Evolutionary conservation across 2,888 invertebrate species (phyloP), one percentile per base, ranked within the genome.

Genomic region (Aleiodes testaceus): DNA sequence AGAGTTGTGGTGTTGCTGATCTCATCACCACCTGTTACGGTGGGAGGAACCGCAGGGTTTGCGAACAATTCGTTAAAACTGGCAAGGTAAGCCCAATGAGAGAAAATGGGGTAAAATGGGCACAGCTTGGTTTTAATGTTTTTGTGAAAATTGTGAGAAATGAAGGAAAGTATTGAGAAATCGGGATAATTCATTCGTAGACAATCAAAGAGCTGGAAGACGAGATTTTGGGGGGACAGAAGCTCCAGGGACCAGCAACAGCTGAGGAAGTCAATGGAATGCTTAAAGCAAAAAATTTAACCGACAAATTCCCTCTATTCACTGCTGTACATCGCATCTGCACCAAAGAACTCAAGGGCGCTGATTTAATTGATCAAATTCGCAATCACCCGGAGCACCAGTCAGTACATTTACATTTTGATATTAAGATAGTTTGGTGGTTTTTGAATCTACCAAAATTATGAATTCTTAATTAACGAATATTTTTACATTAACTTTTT

Each of bases 161-260:
- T 3, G 4, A 22, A 26, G 26, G 26, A 26, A 47, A 47, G n/a
- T 18, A 14, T 18, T 50, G 18, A 26, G n/a, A n/a, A n/a, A n/a
- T n/a, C n/a, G n/a, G 3, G 26, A 26, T 26, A 1, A 26, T 26
- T 26, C 4, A 26, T 26, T 26, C 5, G 3, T 74, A 89, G 90
- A 91, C 95, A 0, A 95, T 99, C 81, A 94, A 94, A 84, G 92
- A 95, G 82, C 88, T 99, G 63, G 99, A 99, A 87, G 92, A 93
- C 75, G 98, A 99, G 88, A 91, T 99, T 92, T 89, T 99, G 65
- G 97, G 98, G 86, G 99, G 99, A 2, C 99, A 99, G 89, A 97
- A 97, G 85, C 90, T 99, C 66, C 99, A 99, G 87, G 99, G 99
- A 2, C 99, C 99, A 7, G 95, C 95, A 84, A 99, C 99, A 11